Conservation (phyloP, 2,888 invertebrate genomes). For the Melanchra persicariae region DNA sequence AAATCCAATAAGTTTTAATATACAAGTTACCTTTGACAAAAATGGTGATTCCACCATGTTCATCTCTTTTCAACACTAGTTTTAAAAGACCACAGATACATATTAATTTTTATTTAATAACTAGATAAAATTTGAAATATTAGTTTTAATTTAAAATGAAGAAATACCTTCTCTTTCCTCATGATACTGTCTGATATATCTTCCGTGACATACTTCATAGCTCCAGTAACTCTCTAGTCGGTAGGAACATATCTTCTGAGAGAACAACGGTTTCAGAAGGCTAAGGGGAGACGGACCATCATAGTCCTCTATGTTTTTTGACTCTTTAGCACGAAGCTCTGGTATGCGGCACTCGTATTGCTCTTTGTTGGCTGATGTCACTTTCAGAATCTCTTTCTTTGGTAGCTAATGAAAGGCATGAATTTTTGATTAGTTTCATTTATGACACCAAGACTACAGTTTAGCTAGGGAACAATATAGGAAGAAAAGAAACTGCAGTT, state of each 20-base stretch:
- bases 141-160: not conserved
- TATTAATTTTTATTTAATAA: not conserved
- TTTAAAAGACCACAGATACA: slow-evolving; percentile 30
- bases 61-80: slow-evolving; percentile 42
- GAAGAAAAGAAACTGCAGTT: not conserved
- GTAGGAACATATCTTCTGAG: slow-evolving; percentile 95
- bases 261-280: slow-evolving; percentile 94
- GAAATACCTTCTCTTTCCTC: slow-evolving; percentile 96
- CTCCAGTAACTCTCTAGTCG: slow-evolving; percentile 98
- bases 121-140: not conserved
- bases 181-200: slow-evolving; percentile 97
- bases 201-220: slow-evolving; percentile 98
- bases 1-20: not conserved
- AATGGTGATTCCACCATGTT: slow-evolving; percentile 12
- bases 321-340: slow-evolving; percentile 89
- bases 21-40: slow-evolving; percentile 33
- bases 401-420: slow-evolving; percentile 37
- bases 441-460: not conserved
- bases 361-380: slow-evolving; percentile 95
- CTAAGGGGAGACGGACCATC: slow-evolving; percentile 94
- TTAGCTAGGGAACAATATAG: not conserved
- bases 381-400: slow-evolving; percentile 91
- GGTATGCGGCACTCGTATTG: slow-evolving; percentile 96
- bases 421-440: not conserved
- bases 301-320: slow-evolving; percentile 91